A percentile compares a stretch with the other conserved stretches of the same genome.
Evolutionary conservation across 2,888 invertebrate genomes (phyloP).

Genomic region (Panzeria rudis): DNA sequence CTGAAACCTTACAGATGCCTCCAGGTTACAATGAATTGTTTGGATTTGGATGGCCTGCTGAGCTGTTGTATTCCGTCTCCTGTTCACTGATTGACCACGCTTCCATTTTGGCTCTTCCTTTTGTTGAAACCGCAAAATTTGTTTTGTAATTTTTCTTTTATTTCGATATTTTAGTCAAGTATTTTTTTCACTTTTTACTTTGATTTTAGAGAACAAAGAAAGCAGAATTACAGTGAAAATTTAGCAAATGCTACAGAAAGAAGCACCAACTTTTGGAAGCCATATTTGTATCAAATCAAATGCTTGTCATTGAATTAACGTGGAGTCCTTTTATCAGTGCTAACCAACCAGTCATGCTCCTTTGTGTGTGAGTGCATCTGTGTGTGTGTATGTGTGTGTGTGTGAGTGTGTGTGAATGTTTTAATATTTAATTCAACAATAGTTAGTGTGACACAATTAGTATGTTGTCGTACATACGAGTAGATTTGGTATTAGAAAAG

Average conservation of each 20-base stretch:
- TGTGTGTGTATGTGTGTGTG: not conserved
- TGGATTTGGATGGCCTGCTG: conserved; percentile 49
- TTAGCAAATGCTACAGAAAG: conserved; percentile 1
- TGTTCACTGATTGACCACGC: conserved; percentile 52
- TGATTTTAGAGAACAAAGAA: not conserved
- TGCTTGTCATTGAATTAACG: not conserved
- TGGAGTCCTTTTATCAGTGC: not conserved
- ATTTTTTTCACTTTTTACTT: conserved; percentile 4
- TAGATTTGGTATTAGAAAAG: conserved; percentile 41
- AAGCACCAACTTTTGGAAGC: conserved; percentile 36
- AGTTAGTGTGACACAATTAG: conserved; percentile 31
- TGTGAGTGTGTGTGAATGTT: not conserved
- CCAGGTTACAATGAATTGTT: conserved; percentile 36
- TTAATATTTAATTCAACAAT: not conserved
- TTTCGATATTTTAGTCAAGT: conserved; percentile 26
- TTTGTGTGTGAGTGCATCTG: not conserved
- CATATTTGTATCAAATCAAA: conserved; percentile 51
- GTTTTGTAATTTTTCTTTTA: conserved; percentile 11
- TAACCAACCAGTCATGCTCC: not conserved
- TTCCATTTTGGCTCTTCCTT: conserved; percentile 46
- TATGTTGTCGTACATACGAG: not conserved
- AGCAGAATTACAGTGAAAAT: not conserved
- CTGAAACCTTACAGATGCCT: conserved; percentile 68
- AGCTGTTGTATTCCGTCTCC: conserved; percentile 39
- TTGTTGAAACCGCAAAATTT: conserved; percentile 54